phyloP scores from a whole-genome alignment of 2,797 vertebrate species.

The Vireo griseus region DNA sequence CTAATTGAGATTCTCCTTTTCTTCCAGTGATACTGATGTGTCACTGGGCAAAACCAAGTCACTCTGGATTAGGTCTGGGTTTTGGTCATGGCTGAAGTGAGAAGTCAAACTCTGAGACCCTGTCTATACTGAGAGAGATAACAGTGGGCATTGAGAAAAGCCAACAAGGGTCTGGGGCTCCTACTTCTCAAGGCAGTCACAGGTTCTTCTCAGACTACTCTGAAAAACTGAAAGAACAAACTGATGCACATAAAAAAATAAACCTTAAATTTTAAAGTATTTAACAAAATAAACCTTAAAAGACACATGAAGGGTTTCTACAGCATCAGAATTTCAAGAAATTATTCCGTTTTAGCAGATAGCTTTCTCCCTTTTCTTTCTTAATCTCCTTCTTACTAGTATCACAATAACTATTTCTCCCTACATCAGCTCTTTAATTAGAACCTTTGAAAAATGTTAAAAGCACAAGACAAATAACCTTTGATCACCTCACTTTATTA shows the following conservation, averaged over 20 bases:
- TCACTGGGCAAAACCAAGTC: constrained; percentile 13
- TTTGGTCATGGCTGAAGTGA: constrained; percentile 23
- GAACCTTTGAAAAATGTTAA: neutral
- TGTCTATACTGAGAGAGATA: neutral
- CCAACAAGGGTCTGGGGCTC: neutral
- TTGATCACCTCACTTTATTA: neutral
- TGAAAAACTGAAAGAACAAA: neutral
- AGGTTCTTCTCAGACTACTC: neutral
- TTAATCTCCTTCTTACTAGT: neutral
- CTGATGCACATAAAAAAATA: accelerated
- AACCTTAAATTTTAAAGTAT: neutral
- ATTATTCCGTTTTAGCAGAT: neutral
- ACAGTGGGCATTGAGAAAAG: neutral
- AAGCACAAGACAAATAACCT: neutral
- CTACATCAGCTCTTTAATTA: neutral
- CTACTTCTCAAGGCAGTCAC: neutral
- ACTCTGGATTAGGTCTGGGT: constrained; percentile 20
- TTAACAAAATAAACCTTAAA: neutral
- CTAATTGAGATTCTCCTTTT: constrained; percentile 11
- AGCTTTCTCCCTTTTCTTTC: neutral
- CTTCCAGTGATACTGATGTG: neutral
- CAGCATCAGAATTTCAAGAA: neutral
- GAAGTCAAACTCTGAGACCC: neutral
- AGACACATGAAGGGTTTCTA: neutral
- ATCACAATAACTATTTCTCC: neutral